Evolutionary conservation across 2,888 invertebrate species (phyloP), one percentile per base, ranked within the genome.

Genomic region (Eupithecia pulchellata): DNA sequence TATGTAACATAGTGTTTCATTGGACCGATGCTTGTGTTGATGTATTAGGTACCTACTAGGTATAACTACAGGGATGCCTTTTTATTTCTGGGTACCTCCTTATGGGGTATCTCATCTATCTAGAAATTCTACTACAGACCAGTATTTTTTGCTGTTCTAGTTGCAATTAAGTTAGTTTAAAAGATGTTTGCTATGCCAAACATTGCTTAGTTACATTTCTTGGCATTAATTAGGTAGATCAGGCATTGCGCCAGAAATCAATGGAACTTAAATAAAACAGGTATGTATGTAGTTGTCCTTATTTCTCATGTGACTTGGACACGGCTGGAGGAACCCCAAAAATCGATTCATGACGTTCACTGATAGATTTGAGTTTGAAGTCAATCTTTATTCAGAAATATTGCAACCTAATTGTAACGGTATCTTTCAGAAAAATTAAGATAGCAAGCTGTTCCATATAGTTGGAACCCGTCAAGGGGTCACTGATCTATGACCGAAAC

Each of bases 1-100:
- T 95, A 95, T 93, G 94, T 94, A 94, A 14, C 72, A 69, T 76
- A 80, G 76, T 84, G 86, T 91, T 91, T 90, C 68, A 84, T 84
- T 89, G 11, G 17, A 27, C 9, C 9, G 20, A 47, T 20, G 47
- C 9, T 11, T 11, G 20, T 57, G 5, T n/a, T n/a, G n/a, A n/a
- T 14, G 17, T n/a, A 42, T 17, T 55, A 55, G 52, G 52, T 27
- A 52, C 52, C 25, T 52, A n/a, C 39, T n/a, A n/a, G n/a, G n/a
- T n/a, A n/a, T n/a, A n/a, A n/a, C n/a, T 17, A 39, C 36, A 42
- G n/a, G 42, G 17, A n/a, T n/a, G 42, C 17, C n/a, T 42, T 5
- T 36, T 2, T 36, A 4, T 13, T 4, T 4, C 13, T 36, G 17
- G 39, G 17, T n/a, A n/a, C n/a, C n/a, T n/a, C n/a, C n/a, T n/a